Percentiles rank a stretch among this genome's conserved stretches.
These are phyloP conservation scores for Carassius auratus DNA, from an alignment of 2,113 vertebrate genomes.

Conservation along the genomic window DNA sequence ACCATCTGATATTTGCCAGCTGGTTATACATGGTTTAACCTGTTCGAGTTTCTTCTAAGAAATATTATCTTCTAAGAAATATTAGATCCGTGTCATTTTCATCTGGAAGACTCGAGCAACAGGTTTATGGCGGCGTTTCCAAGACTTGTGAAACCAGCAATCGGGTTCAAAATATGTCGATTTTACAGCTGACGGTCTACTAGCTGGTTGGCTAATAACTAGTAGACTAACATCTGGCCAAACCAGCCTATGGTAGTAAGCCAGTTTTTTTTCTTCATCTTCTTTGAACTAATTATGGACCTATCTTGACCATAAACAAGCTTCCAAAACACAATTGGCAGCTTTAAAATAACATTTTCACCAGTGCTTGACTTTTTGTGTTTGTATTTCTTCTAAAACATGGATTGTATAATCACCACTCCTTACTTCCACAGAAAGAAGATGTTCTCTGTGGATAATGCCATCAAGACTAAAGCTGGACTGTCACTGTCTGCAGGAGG, in stretches of 20 bases:
- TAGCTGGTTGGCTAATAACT: neutral
- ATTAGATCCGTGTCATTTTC: neutral
- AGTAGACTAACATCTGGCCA: neutral
- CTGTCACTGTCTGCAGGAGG: conserved; percentile 65
- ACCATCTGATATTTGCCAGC: conserved; percentile 12
- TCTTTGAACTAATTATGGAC: neutral
- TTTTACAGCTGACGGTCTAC: neutral
- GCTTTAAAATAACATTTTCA: neutral
- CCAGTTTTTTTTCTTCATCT: neutral
- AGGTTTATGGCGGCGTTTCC: conserved; percentile 56
- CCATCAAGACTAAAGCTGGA: conserved; percentile 66
- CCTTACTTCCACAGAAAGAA: conserved; percentile 61
- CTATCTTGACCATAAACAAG: neutral
- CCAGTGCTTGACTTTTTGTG: neutral
- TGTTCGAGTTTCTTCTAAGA: conserved; percentile 4
- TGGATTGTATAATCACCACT: neutral
- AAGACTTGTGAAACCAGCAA: neutral
- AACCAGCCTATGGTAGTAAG: neutral
- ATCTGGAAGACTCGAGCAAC: conserved; percentile 42
- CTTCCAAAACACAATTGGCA: neutral
- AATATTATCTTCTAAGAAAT: neutral
- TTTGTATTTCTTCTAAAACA: conserved; percentile 4
- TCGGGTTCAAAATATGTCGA: neutral
- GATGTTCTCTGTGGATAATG: conserved; percentile 75
- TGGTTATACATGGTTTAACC: conserved; percentile 13